phyloP scores from a whole-genome alignment of 2,797 vertebrate genomes.

The Poeciliopsis presidionis region DNA sequence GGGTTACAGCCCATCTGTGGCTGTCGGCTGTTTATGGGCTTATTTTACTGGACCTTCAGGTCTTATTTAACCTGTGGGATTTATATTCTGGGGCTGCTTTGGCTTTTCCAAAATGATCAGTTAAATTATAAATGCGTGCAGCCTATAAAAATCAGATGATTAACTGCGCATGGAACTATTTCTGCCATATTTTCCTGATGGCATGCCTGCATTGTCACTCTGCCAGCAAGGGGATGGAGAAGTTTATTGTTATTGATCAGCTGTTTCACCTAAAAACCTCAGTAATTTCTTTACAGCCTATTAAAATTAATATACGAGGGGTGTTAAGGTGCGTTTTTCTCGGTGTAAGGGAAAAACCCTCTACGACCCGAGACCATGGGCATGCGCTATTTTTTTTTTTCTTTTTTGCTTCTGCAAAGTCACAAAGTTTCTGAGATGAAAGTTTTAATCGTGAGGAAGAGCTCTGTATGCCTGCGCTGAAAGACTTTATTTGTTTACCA shows the following conservation, averaged over 20 bases:
- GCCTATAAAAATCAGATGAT: constrained; percentile 37
- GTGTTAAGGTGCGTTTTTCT: constrained; percentile 23
- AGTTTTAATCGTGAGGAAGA: constrained; percentile 30
- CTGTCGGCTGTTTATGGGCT: constrained; percentile 62
- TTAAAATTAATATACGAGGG: constrained; percentile 50
- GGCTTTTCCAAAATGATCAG: constrained; percentile 44
- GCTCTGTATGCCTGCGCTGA: constrained; percentile 19
- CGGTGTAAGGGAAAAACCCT: constrained; percentile 42
- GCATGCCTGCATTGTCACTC: constrained; percentile 32
- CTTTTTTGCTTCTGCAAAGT: constrained; percentile 31
- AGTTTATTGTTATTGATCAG: constrained; percentile 46
- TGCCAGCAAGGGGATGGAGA: background rate
- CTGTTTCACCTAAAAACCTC: constrained; percentile 40
- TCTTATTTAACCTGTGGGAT: constrained; percentile 64
- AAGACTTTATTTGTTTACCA: constrained; percentile 50
- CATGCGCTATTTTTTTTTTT: constrained; percentile 11
- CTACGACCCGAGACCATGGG: constrained; percentile 14
- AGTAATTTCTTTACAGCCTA: constrained; percentile 47
- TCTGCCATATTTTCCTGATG: constrained; percentile 27
- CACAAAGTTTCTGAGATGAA: constrained; percentile 48
- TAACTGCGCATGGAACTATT: constrained; percentile 25
- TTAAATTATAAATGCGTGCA: constrained; percentile 51
- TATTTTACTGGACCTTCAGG: constrained; percentile 61
- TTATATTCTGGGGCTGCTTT: constrained; percentile 36
- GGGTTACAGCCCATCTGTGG: constrained; percentile 59